phyloP scores from a whole-genome alignment of 2,888 invertebrate species.

The Netelia fuscicornis region DNA sequence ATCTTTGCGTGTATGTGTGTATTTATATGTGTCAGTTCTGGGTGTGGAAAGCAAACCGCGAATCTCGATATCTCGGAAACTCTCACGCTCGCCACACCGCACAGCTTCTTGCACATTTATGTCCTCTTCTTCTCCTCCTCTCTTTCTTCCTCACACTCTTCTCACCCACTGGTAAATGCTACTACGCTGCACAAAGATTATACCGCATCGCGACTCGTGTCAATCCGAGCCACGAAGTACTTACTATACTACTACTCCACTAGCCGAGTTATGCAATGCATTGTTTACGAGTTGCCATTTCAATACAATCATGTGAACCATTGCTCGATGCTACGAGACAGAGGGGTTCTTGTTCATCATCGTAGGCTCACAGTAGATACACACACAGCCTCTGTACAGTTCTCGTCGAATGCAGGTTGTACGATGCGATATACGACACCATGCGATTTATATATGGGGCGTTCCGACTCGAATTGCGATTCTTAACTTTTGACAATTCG shows the following conservation, averaged over 20 bases:
- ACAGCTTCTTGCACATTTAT: conserved; percentile 45
- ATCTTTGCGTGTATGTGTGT: background rate
- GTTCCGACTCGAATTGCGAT: no score
- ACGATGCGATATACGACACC: no score
- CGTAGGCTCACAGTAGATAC: background rate
- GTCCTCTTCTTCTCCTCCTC: conserved; percentile 17
- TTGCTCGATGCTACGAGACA: conserved; percentile 48
- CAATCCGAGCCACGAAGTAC: conserved; percentile 71
- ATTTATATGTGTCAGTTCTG: conserved; percentile 32
- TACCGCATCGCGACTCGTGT: conserved; percentile 72
- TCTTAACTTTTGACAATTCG: no score
- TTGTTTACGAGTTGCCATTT: conserved; percentile 82
- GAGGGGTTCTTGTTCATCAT: conserved; percentile 11
- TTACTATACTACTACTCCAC: conserved; percentile 59
- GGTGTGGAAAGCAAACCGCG: conserved; percentile 63
- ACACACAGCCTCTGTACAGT: conserved; percentile 5
- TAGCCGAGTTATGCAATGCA: conserved; percentile 79
- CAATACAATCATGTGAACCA: conserved; percentile 82
- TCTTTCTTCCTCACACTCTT: conserved; percentile 13
- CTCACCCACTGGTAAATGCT: background rate
- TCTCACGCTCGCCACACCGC: conserved; percentile 53
- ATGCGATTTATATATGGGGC: no score
- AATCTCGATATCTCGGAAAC: conserved; percentile 50
- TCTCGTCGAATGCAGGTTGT: background rate
- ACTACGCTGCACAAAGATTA: conserved; percentile 25